Base-by-base conservation (phyloP, 2,888 invertebrate genomes). In the Macrophya alboannulata region DNA sequence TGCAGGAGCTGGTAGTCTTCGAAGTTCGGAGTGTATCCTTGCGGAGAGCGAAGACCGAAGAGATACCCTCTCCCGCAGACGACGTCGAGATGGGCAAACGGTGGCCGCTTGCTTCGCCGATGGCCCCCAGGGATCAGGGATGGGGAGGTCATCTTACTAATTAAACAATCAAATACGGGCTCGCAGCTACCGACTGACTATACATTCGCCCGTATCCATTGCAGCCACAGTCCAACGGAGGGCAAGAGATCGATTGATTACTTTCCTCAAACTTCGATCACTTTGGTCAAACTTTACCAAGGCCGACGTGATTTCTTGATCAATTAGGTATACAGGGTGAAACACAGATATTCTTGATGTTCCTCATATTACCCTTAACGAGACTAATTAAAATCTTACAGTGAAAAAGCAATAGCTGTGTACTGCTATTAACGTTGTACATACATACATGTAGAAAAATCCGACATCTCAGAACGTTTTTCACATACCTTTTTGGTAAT, bases 91-190 rank as follows among this genome's bases (percentile, higher is more conserved):
- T 81, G 81, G 81, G 81, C 83, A 62, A 83, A 62, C 68, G 68
- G 83, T 83, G n/a, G 71, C 51, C 51, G 83, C 71, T 83, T 83
- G 31, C 83, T 68, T 83, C 68, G 71, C 43, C 72, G 25, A 51
- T 40, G 55, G 88, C 89, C 89, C 87, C 87, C 82, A 89, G 91
- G 91, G 88, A 90, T 88, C 68, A 45, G 59, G 79, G 81, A 87
- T 85, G 86, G 86, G 88, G 88, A 89, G 92, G 93, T 93, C 93
- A 93, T 93, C 92, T 91, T 92, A 92, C 93, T 93, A 93, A 93
- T 93, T 93, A 93, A 93, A 93, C 93, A 93, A 93, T 93, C 93
- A 93, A 93, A 93, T 93, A 93, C 93, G 93, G 92, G 93, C 71
- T 83, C 68, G 31, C 89, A 89, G 88, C 89, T 87, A 89, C 87